Percentiles rank a stretch among this genome's conserved stretches.
Conservation (phyloP, 2,113 vertebrate genomes). For the Toxostoma redivivum region DNA sequence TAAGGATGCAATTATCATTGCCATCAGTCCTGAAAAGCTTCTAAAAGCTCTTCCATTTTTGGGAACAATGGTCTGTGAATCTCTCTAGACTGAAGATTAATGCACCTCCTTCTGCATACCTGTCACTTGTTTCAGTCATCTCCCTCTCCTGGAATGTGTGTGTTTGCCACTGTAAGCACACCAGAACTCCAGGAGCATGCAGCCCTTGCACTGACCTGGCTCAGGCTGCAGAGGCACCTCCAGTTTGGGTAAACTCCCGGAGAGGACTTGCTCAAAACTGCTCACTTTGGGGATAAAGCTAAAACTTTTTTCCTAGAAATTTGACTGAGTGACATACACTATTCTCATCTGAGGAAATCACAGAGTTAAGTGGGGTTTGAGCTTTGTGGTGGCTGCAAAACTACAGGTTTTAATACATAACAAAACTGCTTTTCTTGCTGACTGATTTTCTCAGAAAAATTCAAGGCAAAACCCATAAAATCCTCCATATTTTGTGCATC, state of each 20-base stretch:
- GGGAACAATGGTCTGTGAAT: not conserved
- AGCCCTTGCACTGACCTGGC: not conserved
- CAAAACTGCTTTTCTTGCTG: not conserved
- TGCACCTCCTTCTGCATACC: not conserved
- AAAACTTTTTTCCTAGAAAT: not conserved
- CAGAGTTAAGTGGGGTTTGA: not conserved
- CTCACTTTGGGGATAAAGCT: not conserved
- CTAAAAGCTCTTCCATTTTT: conserved; percentile 13
- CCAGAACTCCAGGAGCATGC: not conserved
- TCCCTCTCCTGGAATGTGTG: not conserved
- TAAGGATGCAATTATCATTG: not conserved
- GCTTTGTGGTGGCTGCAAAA: not conserved
- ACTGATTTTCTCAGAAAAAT: not conserved
- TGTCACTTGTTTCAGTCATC: not conserved
- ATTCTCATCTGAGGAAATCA: not conserved
- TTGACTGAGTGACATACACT: not conserved
- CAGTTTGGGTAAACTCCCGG: not conserved
- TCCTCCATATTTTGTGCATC: not conserved
- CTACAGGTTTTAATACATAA: not conserved
- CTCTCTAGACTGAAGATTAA: conserved; percentile 15
- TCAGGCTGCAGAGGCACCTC: not conserved
- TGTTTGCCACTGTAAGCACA: not conserved
- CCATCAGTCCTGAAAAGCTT: not conserved
- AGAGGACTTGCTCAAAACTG: not conserved
- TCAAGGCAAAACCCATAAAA: not conserved